Conservation (phyloP, 2,888 invertebrate genomes). For the Capitulum mitella region DNA sequence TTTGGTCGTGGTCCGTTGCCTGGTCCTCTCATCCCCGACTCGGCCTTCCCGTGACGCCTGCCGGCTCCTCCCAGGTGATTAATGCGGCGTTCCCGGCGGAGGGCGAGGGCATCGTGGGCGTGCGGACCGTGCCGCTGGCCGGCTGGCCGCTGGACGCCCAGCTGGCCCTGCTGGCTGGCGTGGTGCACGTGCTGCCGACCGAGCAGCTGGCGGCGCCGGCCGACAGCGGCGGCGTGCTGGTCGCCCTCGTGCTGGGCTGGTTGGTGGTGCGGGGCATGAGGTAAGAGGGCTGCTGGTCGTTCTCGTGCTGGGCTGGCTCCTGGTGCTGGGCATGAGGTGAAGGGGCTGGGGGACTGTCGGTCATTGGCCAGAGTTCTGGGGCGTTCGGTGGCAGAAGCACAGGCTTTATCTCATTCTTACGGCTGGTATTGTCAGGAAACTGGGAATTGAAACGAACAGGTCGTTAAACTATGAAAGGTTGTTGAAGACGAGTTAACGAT, state of each 20-base stretch:
- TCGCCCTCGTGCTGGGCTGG: slow-evolving; percentile 5
- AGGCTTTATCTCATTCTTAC: too few relatives aligned
- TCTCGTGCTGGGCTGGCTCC: too few relatives aligned
- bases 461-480: too few relatives aligned
- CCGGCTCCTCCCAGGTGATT: too few relatives aligned
- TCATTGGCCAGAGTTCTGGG: too few relatives aligned
- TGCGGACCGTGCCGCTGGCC: neutral
- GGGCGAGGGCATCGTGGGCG: neutral
- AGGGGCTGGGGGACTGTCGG: neutral
- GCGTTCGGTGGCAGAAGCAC: too few relatives aligned
- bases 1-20: neutral
- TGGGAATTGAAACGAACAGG: too few relatives aligned
- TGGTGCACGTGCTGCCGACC: neutral
- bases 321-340: neutral
- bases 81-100: neutral
- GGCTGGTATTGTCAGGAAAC: too few relatives aligned
- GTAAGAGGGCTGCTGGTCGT: neutral
- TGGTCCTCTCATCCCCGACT: neutral
- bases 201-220: neutral
- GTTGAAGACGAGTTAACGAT: too few relatives aligned
- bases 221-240: neutral
- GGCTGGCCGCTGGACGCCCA: neutral
- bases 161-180: slow-evolving; percentile 10
- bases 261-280: neutral
- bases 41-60: neutral